Percentiles rank a stretch among this genome's conserved stretches.
These are phyloP conservation scores for Sinotaia quadrata DNA, from an alignment of 2,888 invertebrate species.

Conservation along the genomic window DNA sequence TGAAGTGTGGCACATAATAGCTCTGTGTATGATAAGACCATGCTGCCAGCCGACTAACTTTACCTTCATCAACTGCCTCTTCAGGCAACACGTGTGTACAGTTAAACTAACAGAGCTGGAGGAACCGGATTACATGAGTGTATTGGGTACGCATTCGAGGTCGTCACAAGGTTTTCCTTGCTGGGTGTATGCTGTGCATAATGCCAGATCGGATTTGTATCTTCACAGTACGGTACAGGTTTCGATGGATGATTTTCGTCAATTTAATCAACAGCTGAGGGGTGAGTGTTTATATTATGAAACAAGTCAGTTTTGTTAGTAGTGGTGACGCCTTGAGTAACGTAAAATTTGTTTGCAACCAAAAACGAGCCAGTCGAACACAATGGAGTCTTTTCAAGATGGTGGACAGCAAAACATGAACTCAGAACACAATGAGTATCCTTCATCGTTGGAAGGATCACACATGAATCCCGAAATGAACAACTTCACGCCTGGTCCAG, in stretches of 20 bases:
- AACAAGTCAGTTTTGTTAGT: slow-evolving; percentile 4
- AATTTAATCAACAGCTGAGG: not conserved
- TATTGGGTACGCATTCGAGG: slow-evolving; percentile 25
- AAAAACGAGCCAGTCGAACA: slow-evolving; percentile 55
- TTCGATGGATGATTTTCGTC: slow-evolving; percentile 27
- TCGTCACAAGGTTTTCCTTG: slow-evolving; percentile 40
- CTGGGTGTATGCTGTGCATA: slow-evolving; percentile 54
- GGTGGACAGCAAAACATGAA: slow-evolving; percentile 67
- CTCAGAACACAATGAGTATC: slow-evolving; percentile 58
- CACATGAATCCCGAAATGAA: slow-evolving; percentile 65
- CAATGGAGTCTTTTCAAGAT: slow-evolving; percentile 71
- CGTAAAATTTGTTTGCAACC: slow-evolving; percentile 57
- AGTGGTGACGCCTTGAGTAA: not conserved
- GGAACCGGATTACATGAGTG: slow-evolving; percentile 36
- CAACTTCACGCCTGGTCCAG: slow-evolving; percentile 57
- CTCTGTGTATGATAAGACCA: slow-evolving; percentile 71
- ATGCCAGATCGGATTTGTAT: slow-evolving; percentile 55
- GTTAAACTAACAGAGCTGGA: slow-evolving; percentile 28
- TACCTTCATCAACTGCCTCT: slow-evolving; percentile 54
- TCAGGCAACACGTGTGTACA: slow-evolving; percentile 60
- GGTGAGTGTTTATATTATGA: slow-evolving; percentile 40
- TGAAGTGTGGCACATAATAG: slow-evolving; percentile 71
- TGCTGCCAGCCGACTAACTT: slow-evolving; percentile 68
- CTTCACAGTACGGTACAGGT: slow-evolving; percentile 54
- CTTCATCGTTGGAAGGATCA: slow-evolving; percentile 57